phyloP scores from a whole-genome alignment of 2,888 invertebrate species.

The Nephrotoma appendiculata region DNA sequence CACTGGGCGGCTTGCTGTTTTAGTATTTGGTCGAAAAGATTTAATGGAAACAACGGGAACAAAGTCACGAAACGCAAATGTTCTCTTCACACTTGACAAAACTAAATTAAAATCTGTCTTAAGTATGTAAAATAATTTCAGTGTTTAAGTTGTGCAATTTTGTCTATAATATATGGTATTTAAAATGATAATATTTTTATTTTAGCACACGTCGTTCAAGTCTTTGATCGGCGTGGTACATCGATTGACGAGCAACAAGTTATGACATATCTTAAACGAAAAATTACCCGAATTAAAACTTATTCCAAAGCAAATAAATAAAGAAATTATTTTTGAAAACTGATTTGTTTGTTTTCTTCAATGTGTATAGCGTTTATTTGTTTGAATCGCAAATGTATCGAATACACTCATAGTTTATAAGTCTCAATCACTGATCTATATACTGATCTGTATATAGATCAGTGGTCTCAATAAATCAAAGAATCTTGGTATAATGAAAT shows the following conservation, averaged over 20 bases:
- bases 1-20: constrained; percentile 25
- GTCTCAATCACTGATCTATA: no score
- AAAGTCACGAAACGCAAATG: constrained; percentile 15
- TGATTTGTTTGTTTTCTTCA: not conserved
- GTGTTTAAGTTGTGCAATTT: not conserved
- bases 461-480: constrained; percentile 11
- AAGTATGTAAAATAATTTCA: constrained; percentile 19
- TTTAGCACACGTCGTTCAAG: constrained; percentile 28
- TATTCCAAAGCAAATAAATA: not conserved
- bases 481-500: not conserved
- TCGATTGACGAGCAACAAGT: constrained; percentile 19
- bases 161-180: not conserved
- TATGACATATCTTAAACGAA: constrained; percentile 22
- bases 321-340: not conserved
- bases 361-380: not conserved
- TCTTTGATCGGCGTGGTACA: constrained; percentile 24
- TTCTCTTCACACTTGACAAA: constrained; percentile 18
- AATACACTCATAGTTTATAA: constrained; percentile 12
- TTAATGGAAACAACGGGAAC: constrained; percentile 18
- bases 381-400: constrained; percentile 10
- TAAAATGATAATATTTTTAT: constrained; percentile 9
- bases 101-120: constrained; percentile 23
- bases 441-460: no score
- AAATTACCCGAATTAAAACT: constrained; percentile 18
- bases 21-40: constrained; percentile 23